Evolutionary conservation across 2,888 invertebrate genomes (phyloP).

Genomic region (Caenorhabditis drosophilae): DNA sequence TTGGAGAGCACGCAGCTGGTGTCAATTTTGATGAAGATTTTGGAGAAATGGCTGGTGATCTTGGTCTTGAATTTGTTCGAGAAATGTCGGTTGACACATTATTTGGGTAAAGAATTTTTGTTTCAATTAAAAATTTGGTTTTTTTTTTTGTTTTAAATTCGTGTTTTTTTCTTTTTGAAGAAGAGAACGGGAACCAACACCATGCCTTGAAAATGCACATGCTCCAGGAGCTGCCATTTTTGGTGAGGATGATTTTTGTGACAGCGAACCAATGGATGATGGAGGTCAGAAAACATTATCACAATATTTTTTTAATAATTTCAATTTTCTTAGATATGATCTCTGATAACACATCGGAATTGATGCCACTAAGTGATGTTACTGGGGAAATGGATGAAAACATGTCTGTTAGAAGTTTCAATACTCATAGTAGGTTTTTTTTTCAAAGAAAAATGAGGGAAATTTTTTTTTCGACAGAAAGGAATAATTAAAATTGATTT

Average conservation of each 20-base stretch:
- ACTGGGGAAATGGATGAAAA: background rate
- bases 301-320: too few species aligned
- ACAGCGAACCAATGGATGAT: conserved; percentile 12
- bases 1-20: conserved; percentile 56
- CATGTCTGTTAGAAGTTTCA: conserved; percentile 5
- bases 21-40: conserved; percentile 69
- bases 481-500: too few species aligned
- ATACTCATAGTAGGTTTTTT: conserved; percentile 1
- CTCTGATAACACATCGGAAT: conserved; percentile 2
- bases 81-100: conserved; percentile 70
- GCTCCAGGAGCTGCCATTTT: conserved; percentile 42
- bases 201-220: conserved; percentile 30
- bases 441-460: background rate
- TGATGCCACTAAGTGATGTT: background rate
- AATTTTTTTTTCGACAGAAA: too few species aligned
- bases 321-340: too few species aligned
- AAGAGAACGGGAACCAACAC: conserved; percentile 44
- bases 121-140: background rate
- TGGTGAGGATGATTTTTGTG: conserved; percentile 27
- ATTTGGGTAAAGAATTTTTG: background rate
- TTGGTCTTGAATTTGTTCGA: conserved; percentile 74
- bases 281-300: too few species aligned
- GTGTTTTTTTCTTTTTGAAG: conserved; percentile 7
- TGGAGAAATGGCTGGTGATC: conserved; percentile 33
- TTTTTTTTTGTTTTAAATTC: too few species aligned